Base-by-base conservation (phyloP, 2,797 vertebrate species). In the Iguana delicatissima region DNA sequence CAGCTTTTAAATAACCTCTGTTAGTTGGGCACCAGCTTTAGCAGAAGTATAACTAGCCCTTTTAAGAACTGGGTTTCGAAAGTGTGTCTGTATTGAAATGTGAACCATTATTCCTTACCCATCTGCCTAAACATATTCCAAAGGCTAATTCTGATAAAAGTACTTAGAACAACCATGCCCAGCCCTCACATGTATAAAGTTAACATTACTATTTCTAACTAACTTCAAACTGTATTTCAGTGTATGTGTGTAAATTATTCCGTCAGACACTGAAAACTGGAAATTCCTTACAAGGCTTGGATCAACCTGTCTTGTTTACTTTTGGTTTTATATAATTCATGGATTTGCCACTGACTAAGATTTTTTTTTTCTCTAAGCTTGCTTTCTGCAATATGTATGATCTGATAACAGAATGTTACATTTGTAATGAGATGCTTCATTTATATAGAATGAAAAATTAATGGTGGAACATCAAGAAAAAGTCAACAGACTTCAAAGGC, bases 381-480 rank as follows among this genome's bases (percentile, higher is more conserved):
- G 90, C 86, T 91, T n/a, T 1, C 29, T 90, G 0, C 77, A n/a
- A 88, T 67, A 1, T 50, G 26, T 80, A 77, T 35, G 77, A 79
- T 93, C 91, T 89, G 52, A 82, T 92, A 90, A 94, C 91, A 93
- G 24, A 85, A 77, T 20, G 62, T 87, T 89, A 59, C 81, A 24
- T 90, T 93, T 93, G 74, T 94, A 93, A 94, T 90, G 7, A 94
- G 88, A 0, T 88, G 32, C 90, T 95, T 92, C 67, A 24, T 93
- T 94, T 87, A 91, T 85, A 89, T 95, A 99, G 99, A 97, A 98
- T 94, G 98, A 99, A 97, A 98, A 97, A 73, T 86, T 98, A 97
- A 95, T 98, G 90, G 93, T 93, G 69, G 98, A 99, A 84, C 96
- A 97, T 93, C 98, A 98, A 93, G 98, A 99, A 95, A 98, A 98